These are phyloP conservation scores for Schizopygopsis malacanthus DNA, from an alignment of 2,797 vertebrate genomes.

Conservation along the genomic window DNA sequence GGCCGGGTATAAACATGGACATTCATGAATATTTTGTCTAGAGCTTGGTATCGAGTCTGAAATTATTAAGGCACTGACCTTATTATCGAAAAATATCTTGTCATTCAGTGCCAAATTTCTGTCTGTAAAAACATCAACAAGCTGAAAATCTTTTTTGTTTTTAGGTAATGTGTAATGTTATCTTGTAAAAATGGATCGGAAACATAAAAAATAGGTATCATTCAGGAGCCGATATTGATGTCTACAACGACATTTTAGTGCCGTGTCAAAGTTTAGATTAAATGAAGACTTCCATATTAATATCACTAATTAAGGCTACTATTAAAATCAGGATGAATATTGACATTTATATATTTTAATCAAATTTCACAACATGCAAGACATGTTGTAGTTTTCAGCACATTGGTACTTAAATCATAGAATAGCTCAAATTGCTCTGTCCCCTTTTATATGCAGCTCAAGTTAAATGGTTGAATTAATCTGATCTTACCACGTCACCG, in stretches of 20 bases:
- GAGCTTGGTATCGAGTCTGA: not conserved
- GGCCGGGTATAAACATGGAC: not conserved
- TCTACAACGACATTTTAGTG: not conserved
- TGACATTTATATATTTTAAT: not conserved
- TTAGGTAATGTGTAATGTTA: not conserved
- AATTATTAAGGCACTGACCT: not conserved
- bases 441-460: not conserved
- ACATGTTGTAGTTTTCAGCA: not conserved
- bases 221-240: not conserved
- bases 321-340: not conserved
- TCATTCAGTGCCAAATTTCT: not conserved
- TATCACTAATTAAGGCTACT: too few species aligned
- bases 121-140: not conserved
- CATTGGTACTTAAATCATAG: not conserved
- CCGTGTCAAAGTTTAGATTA: not conserved
- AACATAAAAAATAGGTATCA: not conserved
- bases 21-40: not conserved
- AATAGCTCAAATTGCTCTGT: not conserved
- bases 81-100: not conserved
- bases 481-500: constrained; percentile 38
- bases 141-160: not conserved
- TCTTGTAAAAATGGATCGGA: not conserved
- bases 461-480: constrained; percentile 26
- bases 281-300: not conserved
- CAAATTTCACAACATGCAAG: not conserved